phyloP scores from a whole-genome alignment of 2,113 vertebrate species.

The Ginglymostoma cirratum region DNA sequence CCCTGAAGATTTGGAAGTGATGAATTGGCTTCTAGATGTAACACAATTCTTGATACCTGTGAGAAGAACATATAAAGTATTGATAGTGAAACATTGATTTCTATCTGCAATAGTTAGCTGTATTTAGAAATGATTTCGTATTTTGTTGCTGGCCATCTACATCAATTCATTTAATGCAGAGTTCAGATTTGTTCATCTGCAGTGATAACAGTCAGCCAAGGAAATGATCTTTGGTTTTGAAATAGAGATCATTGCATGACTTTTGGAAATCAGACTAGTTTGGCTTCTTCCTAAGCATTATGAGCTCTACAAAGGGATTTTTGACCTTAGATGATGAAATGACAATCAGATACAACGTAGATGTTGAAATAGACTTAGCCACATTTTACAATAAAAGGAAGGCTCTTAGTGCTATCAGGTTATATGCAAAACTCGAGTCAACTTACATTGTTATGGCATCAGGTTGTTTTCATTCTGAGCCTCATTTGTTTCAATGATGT shows the following conservation, averaged over 20 bases:
- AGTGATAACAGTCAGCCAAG: background rate
- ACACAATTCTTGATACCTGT: background rate
- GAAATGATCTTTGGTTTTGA: background rate
- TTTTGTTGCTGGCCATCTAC: background rate
- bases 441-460: background rate
- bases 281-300: background rate
- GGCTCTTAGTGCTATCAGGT: background rate
- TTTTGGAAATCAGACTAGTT: background rate
- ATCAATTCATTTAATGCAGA: background rate
- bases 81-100: background rate
- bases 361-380: background rate
- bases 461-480: background rate
- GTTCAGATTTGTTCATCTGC: background rate
- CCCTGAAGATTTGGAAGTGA: background rate
- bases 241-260: background rate
- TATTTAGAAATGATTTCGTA: background rate
- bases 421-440: conserved; percentile 3
- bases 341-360: background rate
- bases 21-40: background rate
- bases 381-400: background rate
- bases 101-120: background rate
- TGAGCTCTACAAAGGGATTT: no score
- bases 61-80: background rate
- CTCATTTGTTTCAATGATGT: background rate
- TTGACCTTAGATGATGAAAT: background rate